Percentiles rank a stretch among this genome's conserved stretches.
phyloP scores from a whole-genome alignment of 2,797 vertebrate species.

The Pseudomugil tenellus region DNA sequence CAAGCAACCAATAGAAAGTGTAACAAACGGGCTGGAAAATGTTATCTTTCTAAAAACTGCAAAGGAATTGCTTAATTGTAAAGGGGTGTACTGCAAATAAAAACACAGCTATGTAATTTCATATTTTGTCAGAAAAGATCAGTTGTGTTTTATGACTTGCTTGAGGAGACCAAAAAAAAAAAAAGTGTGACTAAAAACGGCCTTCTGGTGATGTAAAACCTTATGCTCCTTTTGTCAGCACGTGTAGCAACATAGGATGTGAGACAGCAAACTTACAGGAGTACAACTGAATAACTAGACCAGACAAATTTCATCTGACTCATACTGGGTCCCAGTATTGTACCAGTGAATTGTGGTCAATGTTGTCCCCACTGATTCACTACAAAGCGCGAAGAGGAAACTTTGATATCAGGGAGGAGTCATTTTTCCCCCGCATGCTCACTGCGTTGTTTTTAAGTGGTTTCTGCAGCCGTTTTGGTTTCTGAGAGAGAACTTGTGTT shows the following conservation, averaged over 20 bases:
- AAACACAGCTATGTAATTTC: conserved; percentile 1
- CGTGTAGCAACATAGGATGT: conserved; percentile 32
- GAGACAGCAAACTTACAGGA: conserved; percentile 34
- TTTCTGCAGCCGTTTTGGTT: no score
- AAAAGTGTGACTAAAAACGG: conserved; percentile 49
- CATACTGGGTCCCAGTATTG: conserved; percentile 39
- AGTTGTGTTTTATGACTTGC: conserved; percentile 21
- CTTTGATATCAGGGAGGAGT: conserved; percentile 47
- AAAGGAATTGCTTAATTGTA: conserved; percentile 21
- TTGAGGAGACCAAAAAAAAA: conserved; percentile 41
- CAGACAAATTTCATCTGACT: conserved; percentile 54
- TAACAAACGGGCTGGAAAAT: conserved; percentile 54
- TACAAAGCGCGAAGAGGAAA: conserved; percentile 32
- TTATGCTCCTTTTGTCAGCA: conserved; percentile 16
- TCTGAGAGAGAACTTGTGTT: conserved; percentile 39
- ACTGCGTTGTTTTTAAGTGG: no score
- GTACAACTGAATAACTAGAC: conserved; percentile 43
- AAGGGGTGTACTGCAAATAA: conserved; percentile 10
- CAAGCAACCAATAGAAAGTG: conserved; percentile 48
- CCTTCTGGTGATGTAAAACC: conserved; percentile 23
- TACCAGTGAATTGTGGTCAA: conserved; percentile 53
- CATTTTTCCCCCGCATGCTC: conserved; percentile 16
- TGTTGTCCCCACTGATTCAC: conserved; percentile 42
- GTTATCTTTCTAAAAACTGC: conserved; percentile 40
- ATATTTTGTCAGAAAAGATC: conserved; percentile 2